These are phyloP conservation scores for Isichthys henryi DNA, from an alignment of 2,113 vertebrate genomes.

Conservation along the genomic window DNA sequence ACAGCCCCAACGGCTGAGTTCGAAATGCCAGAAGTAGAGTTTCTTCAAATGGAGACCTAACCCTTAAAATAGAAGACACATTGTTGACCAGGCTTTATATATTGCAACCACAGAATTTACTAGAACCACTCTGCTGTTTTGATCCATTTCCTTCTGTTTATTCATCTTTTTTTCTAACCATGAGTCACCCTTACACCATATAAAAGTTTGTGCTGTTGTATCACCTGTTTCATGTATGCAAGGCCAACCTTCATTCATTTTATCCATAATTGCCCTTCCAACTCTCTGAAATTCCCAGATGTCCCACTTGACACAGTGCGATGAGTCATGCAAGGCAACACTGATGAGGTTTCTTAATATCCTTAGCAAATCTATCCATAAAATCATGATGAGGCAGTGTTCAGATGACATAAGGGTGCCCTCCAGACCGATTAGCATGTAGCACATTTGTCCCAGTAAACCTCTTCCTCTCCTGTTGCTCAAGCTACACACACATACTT, in stretches of 20 bases:
- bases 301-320: neutral
- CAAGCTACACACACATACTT: neutral
- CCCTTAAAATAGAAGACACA: neutral
- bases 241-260: slow-evolving; percentile 3
- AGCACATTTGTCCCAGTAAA: slow-evolving; percentile 37
- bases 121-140: neutral
- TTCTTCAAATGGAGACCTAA: neutral
- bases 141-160: neutral
- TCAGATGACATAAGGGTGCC: slow-evolving; percentile 6
- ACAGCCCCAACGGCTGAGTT: neutral
- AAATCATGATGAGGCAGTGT: neutral
- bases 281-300: neutral
- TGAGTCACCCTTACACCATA: neutral
- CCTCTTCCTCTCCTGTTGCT: slow-evolving; percentile 41
- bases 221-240: neutral
- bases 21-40: neutral
- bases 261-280: neutral
- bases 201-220: neutral
- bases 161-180: neutral
- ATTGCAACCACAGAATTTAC: neutral
- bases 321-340: neutral
- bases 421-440: slow-evolving; percentile 5
- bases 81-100: neutral
- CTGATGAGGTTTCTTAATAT: neutral
- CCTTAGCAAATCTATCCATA: neutral